phyloP scores from a whole-genome alignment of 1,140 invertebrate species.

The Caenorhabditis remanei region DNA sequence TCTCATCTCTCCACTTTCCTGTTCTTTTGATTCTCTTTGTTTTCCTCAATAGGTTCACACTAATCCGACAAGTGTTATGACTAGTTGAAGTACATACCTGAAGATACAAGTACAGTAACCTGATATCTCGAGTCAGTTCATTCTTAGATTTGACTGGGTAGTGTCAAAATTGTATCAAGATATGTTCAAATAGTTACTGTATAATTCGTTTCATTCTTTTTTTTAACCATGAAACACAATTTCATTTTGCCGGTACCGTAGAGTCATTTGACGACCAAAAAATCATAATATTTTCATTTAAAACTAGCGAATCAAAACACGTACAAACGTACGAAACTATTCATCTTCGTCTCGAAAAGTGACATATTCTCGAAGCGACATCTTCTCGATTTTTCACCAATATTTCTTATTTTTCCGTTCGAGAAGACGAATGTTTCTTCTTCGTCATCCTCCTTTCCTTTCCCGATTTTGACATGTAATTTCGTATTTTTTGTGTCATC shows the following conservation, averaged over 20 bases:
- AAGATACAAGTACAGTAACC: background rate
- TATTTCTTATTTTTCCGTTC: background rate
- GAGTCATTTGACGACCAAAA: too few relatives aligned
- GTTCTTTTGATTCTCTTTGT: too few relatives aligned
- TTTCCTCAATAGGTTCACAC: background rate
- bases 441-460: background rate
- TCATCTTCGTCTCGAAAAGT: slow-evolving; percentile 25
- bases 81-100: too few relatives aligned
- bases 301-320: too few relatives aligned
- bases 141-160: too few relatives aligned
- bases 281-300: too few relatives aligned
- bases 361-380: background rate
- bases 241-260: too few relatives aligned
- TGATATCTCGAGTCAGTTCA: background rate
- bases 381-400: background rate
- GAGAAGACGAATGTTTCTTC: slow-evolving; percentile 1
- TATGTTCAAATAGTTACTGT: too few relatives aligned
- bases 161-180: too few relatives aligned
- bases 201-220: too few relatives aligned
- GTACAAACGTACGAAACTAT: background rate
- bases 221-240: too few relatives aligned
- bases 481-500: slow-evolving; percentile 8
- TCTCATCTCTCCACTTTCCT: too few relatives aligned
- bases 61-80: slow-evolving; percentile 5
- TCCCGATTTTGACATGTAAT: slow-evolving; percentile 30